Evolutionary conservation across 2,113 vertebrate genomes (phyloP).

Genomic region (Pygoscelis antarcticus): DNA sequence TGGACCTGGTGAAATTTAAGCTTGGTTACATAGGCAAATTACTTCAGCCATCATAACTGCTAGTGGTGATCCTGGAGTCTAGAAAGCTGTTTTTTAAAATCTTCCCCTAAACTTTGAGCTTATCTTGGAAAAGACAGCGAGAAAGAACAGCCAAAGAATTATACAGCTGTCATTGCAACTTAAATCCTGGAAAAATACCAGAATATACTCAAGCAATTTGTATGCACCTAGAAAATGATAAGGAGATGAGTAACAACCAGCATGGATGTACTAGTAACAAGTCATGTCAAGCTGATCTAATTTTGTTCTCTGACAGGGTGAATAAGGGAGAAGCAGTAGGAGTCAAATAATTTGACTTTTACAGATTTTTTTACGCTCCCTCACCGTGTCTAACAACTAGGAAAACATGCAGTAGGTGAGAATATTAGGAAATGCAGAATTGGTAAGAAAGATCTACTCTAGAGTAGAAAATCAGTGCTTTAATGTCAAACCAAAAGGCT

Average conservation of each 20-base stretch:
- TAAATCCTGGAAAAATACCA: background rate
- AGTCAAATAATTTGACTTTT: background rate
- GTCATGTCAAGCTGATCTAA: background rate
- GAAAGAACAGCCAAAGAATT: background rate
- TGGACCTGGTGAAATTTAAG: background rate
- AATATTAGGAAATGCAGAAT: background rate
- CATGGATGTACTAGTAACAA: background rate
- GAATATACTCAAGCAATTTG: background rate
- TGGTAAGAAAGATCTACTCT: background rate
- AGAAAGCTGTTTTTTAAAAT: background rate
- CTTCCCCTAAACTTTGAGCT: background rate
- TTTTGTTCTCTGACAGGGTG: constrained; percentile 5
- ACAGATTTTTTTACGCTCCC: background rate
- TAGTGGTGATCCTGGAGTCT: background rate
- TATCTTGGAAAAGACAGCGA: background rate
- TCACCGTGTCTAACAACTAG: background rate
- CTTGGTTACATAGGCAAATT: background rate
- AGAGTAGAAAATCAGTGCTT: background rate
- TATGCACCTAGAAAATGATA: background rate
- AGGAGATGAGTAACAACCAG: background rate
- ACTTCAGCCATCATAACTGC: background rate
- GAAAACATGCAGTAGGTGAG: background rate
- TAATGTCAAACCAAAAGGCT: background rate
- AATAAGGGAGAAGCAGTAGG: background rate
- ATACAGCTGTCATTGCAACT: background rate